A percentile compares a stretch with the other conserved stretches of the same genome.
These are phyloP conservation scores for Psittacula derbiana DNA, from an alignment of 2,797 vertebrate species.

Conservation along the genomic window DNA sequence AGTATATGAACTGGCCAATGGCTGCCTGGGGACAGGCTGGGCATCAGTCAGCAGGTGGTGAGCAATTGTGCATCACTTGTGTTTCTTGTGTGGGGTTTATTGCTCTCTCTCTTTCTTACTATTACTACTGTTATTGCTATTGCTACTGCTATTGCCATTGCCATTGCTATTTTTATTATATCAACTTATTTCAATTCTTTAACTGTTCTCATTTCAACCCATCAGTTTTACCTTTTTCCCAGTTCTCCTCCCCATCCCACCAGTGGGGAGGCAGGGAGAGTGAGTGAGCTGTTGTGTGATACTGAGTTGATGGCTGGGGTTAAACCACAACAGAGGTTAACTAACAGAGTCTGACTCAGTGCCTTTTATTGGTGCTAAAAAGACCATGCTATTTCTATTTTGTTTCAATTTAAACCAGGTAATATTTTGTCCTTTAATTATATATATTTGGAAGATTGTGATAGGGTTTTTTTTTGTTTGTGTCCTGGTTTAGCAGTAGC, in stretches of 20 bases:
- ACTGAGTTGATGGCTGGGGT: background rate
- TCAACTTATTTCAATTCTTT: background rate
- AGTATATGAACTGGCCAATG: background rate
- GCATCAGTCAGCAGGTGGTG: background rate
- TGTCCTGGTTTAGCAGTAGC: no score
- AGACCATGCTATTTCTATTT: background rate
- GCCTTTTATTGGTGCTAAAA: background rate
- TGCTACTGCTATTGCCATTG: background rate
- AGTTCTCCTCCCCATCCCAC: background rate
- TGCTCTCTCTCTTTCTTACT: background rate
- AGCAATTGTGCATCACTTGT: background rate
- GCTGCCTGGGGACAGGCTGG: background rate
- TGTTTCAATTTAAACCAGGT: background rate
- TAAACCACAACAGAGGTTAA: background rate
- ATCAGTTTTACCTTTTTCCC: background rate
- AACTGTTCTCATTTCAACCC: background rate
- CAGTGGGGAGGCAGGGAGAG: background rate
- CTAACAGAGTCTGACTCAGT: background rate
- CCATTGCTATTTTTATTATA: background rate
- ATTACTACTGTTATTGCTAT: background rate
- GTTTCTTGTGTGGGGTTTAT: background rate
- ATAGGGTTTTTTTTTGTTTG: rapidly evolving
- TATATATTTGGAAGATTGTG: background rate
- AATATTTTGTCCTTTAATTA: background rate
- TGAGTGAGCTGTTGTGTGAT: background rate